phyloP scores from a whole-genome alignment of 1,140 invertebrate genomes.

The Cydia pomonella region DNA sequence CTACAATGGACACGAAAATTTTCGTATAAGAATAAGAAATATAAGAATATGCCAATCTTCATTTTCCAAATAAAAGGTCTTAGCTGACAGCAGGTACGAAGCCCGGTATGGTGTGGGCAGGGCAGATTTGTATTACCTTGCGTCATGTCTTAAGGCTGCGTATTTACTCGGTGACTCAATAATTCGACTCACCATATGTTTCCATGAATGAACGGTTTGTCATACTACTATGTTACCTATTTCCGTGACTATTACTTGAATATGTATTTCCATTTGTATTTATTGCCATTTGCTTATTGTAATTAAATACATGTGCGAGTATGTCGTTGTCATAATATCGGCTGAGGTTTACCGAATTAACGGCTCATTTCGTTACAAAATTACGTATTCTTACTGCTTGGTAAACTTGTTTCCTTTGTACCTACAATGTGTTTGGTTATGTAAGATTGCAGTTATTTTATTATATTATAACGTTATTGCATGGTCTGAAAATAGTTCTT shows the following conservation, averaged over 20 bases:
- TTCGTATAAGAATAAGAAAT: not conserved
- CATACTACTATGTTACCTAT: slow-evolving; percentile 19
- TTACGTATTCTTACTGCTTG: not conserved
- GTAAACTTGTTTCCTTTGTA: not conserved
- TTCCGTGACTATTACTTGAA: not conserved
- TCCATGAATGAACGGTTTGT: slow-evolving; percentile 54
- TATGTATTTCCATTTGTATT: not conserved
- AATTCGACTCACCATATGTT: slow-evolving; percentile 60
- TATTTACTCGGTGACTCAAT: slow-evolving; percentile 54
- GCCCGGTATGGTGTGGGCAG: slow-evolving; percentile 6
- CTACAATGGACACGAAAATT: not conserved
- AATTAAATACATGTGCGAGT: not conserved
- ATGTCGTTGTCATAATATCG: not conserved
- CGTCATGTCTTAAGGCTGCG: slow-evolving; percentile 3
- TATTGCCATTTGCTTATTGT: not conserved
- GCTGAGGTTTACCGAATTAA: not conserved
- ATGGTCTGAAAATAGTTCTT: not conserved
- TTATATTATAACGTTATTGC: not conserved
- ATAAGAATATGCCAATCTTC: not conserved
- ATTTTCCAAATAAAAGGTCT: not conserved
- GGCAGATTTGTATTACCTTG: slow-evolving; percentile 39
- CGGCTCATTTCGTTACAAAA: not conserved
- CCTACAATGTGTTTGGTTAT: not conserved
- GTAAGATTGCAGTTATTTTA: not conserved
- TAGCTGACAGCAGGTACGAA: not conserved